These are phyloP conservation scores for Grallaria varia DNA, from an alignment of 2,113 vertebrate species.

Conservation along the genomic window DNA sequence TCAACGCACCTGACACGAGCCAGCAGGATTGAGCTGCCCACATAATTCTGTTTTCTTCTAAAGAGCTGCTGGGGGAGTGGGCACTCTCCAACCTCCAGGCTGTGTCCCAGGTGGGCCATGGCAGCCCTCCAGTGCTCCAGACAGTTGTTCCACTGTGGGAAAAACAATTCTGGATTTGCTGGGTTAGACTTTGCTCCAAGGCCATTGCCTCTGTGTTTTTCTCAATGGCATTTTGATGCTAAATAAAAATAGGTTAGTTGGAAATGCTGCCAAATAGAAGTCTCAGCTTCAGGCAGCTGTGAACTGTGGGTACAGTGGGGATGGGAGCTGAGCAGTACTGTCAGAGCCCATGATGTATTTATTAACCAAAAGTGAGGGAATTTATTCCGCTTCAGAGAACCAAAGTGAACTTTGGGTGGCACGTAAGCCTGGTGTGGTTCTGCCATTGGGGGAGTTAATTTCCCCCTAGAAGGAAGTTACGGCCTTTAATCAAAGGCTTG, in stretches of 20 bases:
- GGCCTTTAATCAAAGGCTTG: slow-evolving; percentile 44
- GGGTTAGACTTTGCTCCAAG: background rate
- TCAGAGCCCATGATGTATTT: background rate
- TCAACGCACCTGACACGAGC: background rate
- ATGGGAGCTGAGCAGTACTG: background rate
- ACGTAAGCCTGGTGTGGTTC: background rate
- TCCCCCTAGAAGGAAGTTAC: background rate
- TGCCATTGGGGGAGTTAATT: slow-evolving; percentile 29
- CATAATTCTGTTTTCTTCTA: background rate
- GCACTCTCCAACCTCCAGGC: background rate
- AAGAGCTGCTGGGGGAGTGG: background rate
- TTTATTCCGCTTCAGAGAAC: background rate
- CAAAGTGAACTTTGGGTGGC: background rate
- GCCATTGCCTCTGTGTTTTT: background rate
- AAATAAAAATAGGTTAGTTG: background rate
- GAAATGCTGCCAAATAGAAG: background rate
- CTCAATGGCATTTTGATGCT: background rate
- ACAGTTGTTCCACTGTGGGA: background rate
- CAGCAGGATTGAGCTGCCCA: background rate
- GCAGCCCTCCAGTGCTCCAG: background rate
- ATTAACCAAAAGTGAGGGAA: background rate
- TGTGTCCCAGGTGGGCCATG: background rate
- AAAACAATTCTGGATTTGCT: background rate
- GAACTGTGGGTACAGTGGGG: background rate
- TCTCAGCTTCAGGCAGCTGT: background rate